phyloP scores from a whole-genome alignment of 2,888 invertebrate genomes.

The Hydriomena furcata region DNA sequence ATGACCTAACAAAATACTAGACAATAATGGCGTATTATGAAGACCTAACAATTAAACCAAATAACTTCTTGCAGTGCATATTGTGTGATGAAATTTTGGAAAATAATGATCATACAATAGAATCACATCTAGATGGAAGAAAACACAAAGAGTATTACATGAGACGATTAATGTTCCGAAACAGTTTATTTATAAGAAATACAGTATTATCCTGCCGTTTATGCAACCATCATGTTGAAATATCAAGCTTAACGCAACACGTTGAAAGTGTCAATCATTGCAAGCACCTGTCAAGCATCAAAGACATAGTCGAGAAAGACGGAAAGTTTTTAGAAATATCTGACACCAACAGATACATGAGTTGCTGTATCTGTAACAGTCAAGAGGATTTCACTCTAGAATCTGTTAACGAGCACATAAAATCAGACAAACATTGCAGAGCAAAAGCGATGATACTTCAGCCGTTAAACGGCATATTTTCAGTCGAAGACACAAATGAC shows the following conservation, averaged over 20 bases:
- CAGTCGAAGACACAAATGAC: conserved; percentile 48
- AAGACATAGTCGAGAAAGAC: conserved; percentile 42
- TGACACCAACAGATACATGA: conserved; percentile 27
- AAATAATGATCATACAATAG: conserved; percentile 38
- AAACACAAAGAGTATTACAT: conserved; percentile 41
- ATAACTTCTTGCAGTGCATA: conserved; percentile 43
- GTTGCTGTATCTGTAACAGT: conserved; percentile 48
- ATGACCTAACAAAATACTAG: too few relatives aligned
- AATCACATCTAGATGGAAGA: conserved; percentile 42
- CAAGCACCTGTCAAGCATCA: conserved; percentile 33
- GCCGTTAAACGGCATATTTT: conserved; percentile 58
- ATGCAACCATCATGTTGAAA: conserved; percentile 38
- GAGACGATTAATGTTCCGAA: conserved; percentile 43
- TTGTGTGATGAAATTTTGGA: conserved; percentile 44
- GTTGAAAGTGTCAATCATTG: conserved; percentile 41
- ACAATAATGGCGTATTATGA: conserved; percentile 47
- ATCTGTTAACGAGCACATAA: conserved; percentile 40
- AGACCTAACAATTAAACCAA: conserved; percentile 43
- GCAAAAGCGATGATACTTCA: conserved; percentile 52
- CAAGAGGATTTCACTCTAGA: conserved; percentile 37
- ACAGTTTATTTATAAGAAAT: conserved; percentile 39
- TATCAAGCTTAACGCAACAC: conserved; percentile 36
- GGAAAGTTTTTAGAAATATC: conserved; percentile 48
- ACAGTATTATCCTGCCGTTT: conserved; percentile 38
- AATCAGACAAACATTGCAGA: conserved; percentile 41